Conservation (phyloP, 2,113 vertebrate species). For the Leucoraja erinaceus region DNA sequence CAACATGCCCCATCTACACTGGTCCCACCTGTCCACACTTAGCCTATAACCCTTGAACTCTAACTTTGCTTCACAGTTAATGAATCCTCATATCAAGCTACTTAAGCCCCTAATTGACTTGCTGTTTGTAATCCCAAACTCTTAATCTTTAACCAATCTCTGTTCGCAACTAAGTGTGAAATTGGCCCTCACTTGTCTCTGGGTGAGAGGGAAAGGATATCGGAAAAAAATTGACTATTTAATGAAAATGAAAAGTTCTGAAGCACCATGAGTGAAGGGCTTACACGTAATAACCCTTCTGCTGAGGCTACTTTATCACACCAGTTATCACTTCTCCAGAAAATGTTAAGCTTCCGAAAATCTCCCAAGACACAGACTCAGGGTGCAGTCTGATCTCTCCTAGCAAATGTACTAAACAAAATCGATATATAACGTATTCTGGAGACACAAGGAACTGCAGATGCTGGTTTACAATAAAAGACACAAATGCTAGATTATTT, state of each 20-base stretch:
- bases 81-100: background rate
- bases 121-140: background rate
- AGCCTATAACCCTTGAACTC: no score
- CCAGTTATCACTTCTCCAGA: background rate
- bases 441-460: no score
- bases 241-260: constrained; percentile 14
- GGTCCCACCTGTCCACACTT: no score
- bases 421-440: background rate
- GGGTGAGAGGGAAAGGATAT: background rate
- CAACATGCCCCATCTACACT: no score
- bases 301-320: background rate
- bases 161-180: background rate
- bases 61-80: background rate
- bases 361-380: background rate
- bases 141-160: constrained; percentile 15
- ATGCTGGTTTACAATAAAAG: no score
- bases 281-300: background rate
- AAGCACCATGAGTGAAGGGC: background rate
- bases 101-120: background rate
- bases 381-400: background rate
- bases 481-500: no score
- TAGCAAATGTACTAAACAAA: background rate
- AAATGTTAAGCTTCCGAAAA: constrained; percentile 12
- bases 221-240: background rate
- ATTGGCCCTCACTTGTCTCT: background rate